phyloP scores from a whole-genome alignment of 2,888 invertebrate genomes.

The Creontiades dilutus region DNA sequence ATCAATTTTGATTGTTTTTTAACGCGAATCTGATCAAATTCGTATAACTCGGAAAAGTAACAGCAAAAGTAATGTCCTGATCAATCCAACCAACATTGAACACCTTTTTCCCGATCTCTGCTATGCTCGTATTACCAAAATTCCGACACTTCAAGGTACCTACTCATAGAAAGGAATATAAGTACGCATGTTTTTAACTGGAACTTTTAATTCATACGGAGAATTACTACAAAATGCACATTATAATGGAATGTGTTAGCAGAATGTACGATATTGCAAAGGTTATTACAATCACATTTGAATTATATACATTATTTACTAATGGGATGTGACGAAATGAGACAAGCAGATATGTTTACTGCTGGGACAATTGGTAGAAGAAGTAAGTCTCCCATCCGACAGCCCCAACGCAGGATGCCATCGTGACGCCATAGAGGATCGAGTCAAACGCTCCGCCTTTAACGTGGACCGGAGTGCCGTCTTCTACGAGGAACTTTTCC shows the following conservation, averaged over 20 bases:
- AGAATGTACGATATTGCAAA: slow-evolving; percentile 4
- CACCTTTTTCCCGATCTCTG: too few relatives aligned
- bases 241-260: slow-evolving; percentile 24
- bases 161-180: neutral
- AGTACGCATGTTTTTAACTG: neutral
- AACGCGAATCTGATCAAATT: too few relatives aligned
- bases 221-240: slow-evolving; percentile 49
- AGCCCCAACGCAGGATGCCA: slow-evolving; percentile 62
- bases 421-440: slow-evolving; percentile 70
- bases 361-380: slow-evolving; percentile 66
- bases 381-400: slow-evolving; percentile 60
- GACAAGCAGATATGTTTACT: slow-evolving; percentile 10
- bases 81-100: too few relatives aligned
- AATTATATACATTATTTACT: slow-evolving; percentile 6
- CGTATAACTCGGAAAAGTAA: too few relatives aligned
- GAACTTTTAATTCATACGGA: slow-evolving; percentile 1
- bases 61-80: too few relatives aligned
- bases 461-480: slow-evolving; percentile 69
- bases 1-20: too few relatives aligned
- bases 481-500: slow-evolving; percentile 72
- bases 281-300: neutral
- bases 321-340: slow-evolving; percentile 27
- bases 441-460: slow-evolving; percentile 72
- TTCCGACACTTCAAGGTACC: too few relatives aligned
- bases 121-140: too few relatives aligned